Evolutionary conservation across 1,140 invertebrate genomes (phyloP), one percentile per base, ranked within the genome.

Genomic region (Polypedilum vanderplanki): DNA sequence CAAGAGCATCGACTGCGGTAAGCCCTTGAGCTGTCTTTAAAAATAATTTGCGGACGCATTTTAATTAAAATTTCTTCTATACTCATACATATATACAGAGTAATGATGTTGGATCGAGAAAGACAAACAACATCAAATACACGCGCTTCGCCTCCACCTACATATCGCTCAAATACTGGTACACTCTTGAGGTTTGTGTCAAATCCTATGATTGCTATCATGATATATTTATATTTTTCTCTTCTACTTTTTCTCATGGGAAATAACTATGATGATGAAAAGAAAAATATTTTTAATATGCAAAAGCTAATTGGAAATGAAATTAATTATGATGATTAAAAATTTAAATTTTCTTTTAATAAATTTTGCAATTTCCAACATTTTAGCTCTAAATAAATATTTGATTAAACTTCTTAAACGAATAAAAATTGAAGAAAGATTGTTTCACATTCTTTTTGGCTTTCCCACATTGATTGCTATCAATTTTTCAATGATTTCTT

Each of bases 1-100:
- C 94, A 96, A 84, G 94, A 96, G 81, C 96, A 97, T 83, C 88
- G 95, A 80, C 87, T 97, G 77, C 87, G 87, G 87, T 87, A 78
- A 78, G 77, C 78, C 46, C 7, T 67, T 67, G n/a, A 67, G 64
- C 64, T 17, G n/a, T 1, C 18, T n/a, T 65, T 7, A 65, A 8
- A 17, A 67, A 46, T 10, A 7, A n/a, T n/a, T n/a, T n/a, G 41
- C 24, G 10, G 8, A 33, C 24, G 12, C 10, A n/a, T 41, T 41
- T 74, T 41, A 74, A 74, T 40, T 41, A 40, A 74, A 33, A 74
- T 65, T 74, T 64, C 22, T 18, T 70, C 18, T 67, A 17, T n/a
- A 67, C 18, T 7, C 8, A 67, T 20, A 3, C 7, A 7, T 1
- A n/a, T 18, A 77, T 77, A 40, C 77, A 88, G 94, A 80, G 87